A percentile compares a stretch with the other conserved stretches of the same genome.
These are phyloP conservation scores for Sebastes matsubarae DNA, from an alignment of 2,797 vertebrate species.

Conservation along the genomic window DNA sequence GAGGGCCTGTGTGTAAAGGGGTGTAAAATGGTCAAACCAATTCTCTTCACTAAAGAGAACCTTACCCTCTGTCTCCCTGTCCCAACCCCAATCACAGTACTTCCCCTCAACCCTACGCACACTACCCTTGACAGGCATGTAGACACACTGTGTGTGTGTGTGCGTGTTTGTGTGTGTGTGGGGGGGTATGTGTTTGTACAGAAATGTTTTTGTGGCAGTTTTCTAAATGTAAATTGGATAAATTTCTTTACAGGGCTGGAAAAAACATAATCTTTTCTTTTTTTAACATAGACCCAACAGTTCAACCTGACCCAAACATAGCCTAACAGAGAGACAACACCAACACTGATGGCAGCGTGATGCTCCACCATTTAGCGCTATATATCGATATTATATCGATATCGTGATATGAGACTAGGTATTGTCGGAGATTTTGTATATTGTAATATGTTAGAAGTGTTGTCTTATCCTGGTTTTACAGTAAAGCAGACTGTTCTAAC, in stretches of 20 bases:
- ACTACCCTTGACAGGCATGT: neutral
- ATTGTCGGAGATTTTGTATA: too few species aligned
- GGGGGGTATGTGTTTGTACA: too few species aligned
- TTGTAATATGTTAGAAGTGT: too few species aligned
- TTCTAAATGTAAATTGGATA: too few species aligned
- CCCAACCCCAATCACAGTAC: slow-evolving; percentile 58
- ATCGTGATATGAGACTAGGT: too few species aligned
- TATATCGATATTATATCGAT: too few species aligned
- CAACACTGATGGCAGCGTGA: neutral
- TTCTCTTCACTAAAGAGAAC: slow-evolving; percentile 61
- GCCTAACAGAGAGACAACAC: neutral
- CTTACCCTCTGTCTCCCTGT: slow-evolving; percentile 52
- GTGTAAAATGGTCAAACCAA: slow-evolving; percentile 61
- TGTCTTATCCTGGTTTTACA: too few species aligned
- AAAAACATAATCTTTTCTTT: neutral
- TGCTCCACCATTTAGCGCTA: too few species aligned
- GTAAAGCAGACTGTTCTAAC: too few species aligned
- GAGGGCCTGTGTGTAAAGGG: neutral
- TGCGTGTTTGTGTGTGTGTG: neutral
- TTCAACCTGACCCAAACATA: neutral
- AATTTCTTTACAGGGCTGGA: too few species aligned
- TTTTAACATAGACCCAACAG: neutral
- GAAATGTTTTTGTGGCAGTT: too few species aligned
- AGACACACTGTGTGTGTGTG: neutral
- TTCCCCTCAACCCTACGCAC: slow-evolving; percentile 18